A percentile compares a stretch with the other conserved stretches of the same genome.
phyloP scores from a whole-genome alignment of 2,888 invertebrate species.

The Hemistola chrysoprasaria region DNA sequence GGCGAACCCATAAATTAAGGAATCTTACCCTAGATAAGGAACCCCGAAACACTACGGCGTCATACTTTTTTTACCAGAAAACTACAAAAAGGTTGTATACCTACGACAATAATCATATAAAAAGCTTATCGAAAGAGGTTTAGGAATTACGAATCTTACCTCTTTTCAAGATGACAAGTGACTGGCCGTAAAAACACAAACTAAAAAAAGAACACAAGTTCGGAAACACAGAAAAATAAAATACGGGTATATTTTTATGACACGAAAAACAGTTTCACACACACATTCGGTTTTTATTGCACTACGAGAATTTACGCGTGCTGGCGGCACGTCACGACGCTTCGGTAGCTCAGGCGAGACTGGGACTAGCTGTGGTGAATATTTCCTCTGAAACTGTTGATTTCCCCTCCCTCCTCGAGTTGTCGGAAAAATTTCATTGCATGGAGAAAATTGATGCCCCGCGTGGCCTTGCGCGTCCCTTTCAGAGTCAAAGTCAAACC shows the following conservation, averaged over 20 bases:
- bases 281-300: constrained; percentile 19
- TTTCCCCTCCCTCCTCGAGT: constrained; percentile 3
- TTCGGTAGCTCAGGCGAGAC: constrained; percentile 7
- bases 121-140: too few species aligned
- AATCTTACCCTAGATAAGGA: too few species aligned
- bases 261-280: constrained; percentile 10
- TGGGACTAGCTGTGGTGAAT: constrained; percentile 11
- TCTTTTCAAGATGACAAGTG: too few species aligned
- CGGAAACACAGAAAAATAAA: too few species aligned
- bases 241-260: constrained; percentile 10
- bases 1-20: too few species aligned
- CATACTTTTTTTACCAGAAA: too few species aligned
- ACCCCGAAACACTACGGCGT: too few species aligned
- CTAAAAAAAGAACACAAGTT: too few species aligned
- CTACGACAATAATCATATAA: too few species aligned
- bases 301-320: background rate
- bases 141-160: too few species aligned
- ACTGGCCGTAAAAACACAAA: too few species aligned
- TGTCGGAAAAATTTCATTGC: constrained; percentile 20
- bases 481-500: background rate
- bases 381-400: constrained; percentile 20
- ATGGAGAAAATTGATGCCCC: constrained; percentile 3
- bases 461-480: constrained; percentile 5
- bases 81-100: too few species aligned
- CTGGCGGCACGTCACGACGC: background rate